Evolutionary conservation across 1,140 invertebrate genomes (phyloP).

Genomic region (Thalassaphorura encarpata): DNA sequence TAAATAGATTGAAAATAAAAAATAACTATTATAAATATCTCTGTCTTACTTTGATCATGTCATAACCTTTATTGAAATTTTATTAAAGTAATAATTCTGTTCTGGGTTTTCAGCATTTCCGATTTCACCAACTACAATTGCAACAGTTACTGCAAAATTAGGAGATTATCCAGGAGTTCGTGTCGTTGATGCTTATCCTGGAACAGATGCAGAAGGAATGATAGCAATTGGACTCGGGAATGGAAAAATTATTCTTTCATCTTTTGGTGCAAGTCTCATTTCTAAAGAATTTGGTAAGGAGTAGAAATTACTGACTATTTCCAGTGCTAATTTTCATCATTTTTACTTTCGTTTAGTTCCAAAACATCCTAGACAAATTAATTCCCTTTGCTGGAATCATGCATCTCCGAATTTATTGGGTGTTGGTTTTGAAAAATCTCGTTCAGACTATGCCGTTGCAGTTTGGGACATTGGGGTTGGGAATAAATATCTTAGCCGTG

Average conservation of each 20-base stretch:
- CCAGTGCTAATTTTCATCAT: not conserved
- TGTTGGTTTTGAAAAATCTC: constrained; percentile 65
- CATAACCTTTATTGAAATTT: too few species aligned
- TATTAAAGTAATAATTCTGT: too few species aligned
- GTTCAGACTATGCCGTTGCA: constrained; percentile 30
- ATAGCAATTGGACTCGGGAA: constrained; percentile 74
- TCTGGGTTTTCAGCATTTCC: constrained; percentile 47
- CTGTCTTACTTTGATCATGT: not conserved
- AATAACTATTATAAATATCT: not conserved
- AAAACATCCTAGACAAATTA: constrained; percentile 69
- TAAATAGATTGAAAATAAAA: not conserved
- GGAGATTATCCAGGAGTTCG: constrained; percentile 56
- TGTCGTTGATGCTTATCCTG: constrained; percentile 67
- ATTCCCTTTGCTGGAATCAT: constrained; percentile 80
- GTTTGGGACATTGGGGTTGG: constrained; percentile 30
- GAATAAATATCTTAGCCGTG: constrained; percentile 18
- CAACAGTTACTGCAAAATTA: constrained; percentile 55
- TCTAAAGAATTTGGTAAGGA: constrained; percentile 65
- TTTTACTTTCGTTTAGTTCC: constrained; percentile 49
- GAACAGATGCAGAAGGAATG: constrained; percentile 58
- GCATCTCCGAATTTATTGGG: constrained; percentile 69
- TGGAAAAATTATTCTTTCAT: constrained; percentile 70
- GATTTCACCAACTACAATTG: constrained; percentile 54
- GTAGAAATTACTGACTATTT: not conserved
- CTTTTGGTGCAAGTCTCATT: constrained; percentile 60